phyloP scores from a whole-genome alignment of 64 coral and sea anemone genomes.

The Stichodactyla mertensii region DNA sequence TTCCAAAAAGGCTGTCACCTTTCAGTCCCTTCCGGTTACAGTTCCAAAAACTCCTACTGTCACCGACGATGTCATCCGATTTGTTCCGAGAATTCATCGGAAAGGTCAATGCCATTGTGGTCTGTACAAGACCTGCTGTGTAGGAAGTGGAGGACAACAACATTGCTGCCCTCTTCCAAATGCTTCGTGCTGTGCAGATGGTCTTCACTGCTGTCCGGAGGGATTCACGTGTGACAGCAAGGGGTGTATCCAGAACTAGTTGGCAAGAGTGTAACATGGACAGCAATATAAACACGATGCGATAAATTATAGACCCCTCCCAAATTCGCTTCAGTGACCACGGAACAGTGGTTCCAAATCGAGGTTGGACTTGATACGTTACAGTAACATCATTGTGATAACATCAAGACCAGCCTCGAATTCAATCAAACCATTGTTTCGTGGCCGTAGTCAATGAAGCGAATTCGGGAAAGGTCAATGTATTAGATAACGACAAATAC shows the following conservation, averaged over 20 bases:
- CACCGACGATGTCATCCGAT: neutral
- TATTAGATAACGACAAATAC: too few species aligned
- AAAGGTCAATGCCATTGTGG: constrained; percentile 17
- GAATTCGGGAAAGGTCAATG: too few species aligned
- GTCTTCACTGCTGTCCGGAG: constrained; percentile 54
- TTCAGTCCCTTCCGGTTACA: neutral
- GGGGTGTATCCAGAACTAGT: neutral
- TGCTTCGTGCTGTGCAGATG: constrained; percentile 62
- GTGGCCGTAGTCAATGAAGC: too few species aligned
- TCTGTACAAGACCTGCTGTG: constrained; percentile 47
- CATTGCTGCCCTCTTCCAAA: constrained; percentile 57
- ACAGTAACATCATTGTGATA: too few species aligned
- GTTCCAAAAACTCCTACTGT: constrained; percentile 3
- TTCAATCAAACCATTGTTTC: too few species aligned
- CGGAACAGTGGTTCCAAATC: too few species aligned
- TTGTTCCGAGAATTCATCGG: neutral
- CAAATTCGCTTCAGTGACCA: too few species aligned
- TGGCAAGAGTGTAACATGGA: too few species aligned
- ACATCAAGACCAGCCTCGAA: too few species aligned
- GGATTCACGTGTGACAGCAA: constrained; percentile 40
- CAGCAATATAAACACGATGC: too few species aligned
- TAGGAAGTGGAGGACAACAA: constrained; percentile 18
- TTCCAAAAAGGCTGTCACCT: neutral
- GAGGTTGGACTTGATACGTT: too few species aligned
- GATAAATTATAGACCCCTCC: too few species aligned